Conservation (phyloP, 1,140 invertebrate species). For the Heliconius hewitsoni region DNA sequence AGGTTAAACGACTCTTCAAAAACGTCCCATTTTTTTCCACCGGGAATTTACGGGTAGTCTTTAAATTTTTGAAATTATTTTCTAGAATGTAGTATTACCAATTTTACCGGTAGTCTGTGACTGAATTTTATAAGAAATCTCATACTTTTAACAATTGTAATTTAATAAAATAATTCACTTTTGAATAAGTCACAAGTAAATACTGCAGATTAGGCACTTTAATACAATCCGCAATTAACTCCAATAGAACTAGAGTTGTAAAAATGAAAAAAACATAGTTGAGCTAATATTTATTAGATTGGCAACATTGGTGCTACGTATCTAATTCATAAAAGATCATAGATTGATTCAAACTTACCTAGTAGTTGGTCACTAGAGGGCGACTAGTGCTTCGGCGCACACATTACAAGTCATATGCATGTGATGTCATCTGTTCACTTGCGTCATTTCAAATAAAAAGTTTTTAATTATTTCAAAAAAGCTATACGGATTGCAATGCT, state of each 20-base stretch:
- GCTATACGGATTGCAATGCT: neutral
- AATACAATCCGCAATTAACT: slow-evolving; percentile 59
- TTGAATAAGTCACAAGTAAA: slow-evolving; percentile 53
- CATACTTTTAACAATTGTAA: slow-evolving; percentile 69
- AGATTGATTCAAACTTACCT: slow-evolving; percentile 51
- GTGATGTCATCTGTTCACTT: slow-evolving; percentile 46
- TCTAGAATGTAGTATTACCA: slow-evolving; percentile 71
- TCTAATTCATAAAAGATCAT: slow-evolving; percentile 25
- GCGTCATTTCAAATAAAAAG: slow-evolving; percentile 46
- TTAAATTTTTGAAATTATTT: slow-evolving; percentile 76
- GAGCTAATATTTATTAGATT: slow-evolving; percentile 61
- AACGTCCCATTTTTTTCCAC: slow-evolving; percentile 50
- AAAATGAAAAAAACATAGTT: slow-evolving; percentile 64
- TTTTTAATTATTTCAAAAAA: slow-evolving; percentile 1
- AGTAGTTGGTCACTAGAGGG: slow-evolving; percentile 59
- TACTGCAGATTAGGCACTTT: slow-evolving; percentile 55
- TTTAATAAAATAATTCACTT: slow-evolving; percentile 61
- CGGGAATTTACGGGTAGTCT: slow-evolving; percentile 59
- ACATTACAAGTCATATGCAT: slow-evolving; percentile 50
- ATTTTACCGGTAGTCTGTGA: slow-evolving; percentile 74
- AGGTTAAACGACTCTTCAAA: slow-evolving; percentile 51
- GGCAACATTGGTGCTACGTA: slow-evolving; percentile 68
- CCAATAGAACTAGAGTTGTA: slow-evolving; percentile 66
- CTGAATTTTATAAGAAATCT: slow-evolving; percentile 78
- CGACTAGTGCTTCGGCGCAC: slow-evolving; percentile 62